Evolutionary conservation across 1,140 invertebrate genomes (phyloP).

Genomic region (Pteromalus puparum): DNA sequence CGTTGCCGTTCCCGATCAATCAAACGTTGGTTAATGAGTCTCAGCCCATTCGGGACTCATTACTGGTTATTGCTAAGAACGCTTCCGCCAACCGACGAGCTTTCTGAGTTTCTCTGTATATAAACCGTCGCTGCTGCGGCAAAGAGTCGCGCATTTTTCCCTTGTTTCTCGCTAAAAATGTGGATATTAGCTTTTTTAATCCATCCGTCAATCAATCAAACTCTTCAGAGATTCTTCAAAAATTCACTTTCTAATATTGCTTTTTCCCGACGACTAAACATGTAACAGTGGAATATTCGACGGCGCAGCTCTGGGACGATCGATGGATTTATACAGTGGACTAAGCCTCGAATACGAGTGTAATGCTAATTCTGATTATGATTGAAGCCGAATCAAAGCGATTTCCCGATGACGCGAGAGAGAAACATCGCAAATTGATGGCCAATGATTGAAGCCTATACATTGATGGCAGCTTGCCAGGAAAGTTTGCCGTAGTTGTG

Average conservation of each 20-base stretch:
- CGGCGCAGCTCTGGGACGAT: not conserved
- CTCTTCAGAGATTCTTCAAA: no score
- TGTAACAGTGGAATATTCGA: no score
- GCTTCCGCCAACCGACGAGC: not conserved
- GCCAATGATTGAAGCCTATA: not conserved
- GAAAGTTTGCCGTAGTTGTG: not conserved
- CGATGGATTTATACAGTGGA: not conserved
- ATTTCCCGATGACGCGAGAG: not conserved
- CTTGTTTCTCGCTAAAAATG: no score
- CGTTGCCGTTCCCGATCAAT: not conserved
- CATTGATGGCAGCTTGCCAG: not conserved
- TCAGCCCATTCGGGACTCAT: not conserved
- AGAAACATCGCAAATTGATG: not conserved
- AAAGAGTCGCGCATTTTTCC: no score
- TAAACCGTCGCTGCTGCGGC: no score
- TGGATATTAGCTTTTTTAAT: no score
- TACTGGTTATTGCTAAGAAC: not conserved
- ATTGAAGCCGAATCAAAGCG: not conserved
- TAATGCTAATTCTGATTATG: not conserved
- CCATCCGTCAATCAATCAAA: no score
- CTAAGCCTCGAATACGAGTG: not conserved
- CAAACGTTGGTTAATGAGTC: not conserved
- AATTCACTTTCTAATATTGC: not conserved
- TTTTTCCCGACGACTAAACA: not conserved
- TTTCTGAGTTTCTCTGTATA: no score